Conservation (phyloP, 2,888 invertebrate species). For the Vannuccia rotundouncinata region DNA sequence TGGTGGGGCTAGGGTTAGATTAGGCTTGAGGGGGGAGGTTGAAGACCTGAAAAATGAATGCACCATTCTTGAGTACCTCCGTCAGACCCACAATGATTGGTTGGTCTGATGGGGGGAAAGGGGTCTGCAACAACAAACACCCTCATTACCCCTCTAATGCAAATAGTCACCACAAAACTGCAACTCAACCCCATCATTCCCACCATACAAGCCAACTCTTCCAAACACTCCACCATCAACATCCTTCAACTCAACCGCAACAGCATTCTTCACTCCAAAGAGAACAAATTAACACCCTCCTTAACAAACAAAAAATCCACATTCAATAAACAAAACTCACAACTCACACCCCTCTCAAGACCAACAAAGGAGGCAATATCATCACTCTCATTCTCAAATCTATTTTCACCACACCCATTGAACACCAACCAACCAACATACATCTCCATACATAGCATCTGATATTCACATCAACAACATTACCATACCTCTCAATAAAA, state of each 20-base stretch:
- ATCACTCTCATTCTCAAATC: conserved; percentile 5
- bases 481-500: too few species aligned
- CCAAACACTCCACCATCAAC: neutral
- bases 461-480: too few species aligned
- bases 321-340: neutral
- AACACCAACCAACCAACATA: neutral
- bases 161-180: neutral
- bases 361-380: conserved; percentile 7
- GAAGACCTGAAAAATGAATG: too few species aligned
- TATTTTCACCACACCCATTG: neutral
- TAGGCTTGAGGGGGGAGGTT: too few species aligned
- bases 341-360: neutral
- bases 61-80: too few species aligned
- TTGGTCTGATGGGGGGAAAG: too few species aligned
- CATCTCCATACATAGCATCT: too few species aligned
- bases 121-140: neutral
- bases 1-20: too few species aligned
- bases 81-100: too few species aligned
- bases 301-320: conserved; percentile 9
- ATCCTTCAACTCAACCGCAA: neutral
- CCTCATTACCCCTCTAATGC: neutral
- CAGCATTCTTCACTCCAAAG: neutral
- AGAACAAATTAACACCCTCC: neutral
- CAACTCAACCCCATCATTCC: neutral
- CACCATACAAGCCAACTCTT: too few species aligned